These are phyloP conservation scores for Gymnothorax reevesii DNA, from an alignment of 2,797 vertebrate species.

Conservation along the genomic window DNA sequence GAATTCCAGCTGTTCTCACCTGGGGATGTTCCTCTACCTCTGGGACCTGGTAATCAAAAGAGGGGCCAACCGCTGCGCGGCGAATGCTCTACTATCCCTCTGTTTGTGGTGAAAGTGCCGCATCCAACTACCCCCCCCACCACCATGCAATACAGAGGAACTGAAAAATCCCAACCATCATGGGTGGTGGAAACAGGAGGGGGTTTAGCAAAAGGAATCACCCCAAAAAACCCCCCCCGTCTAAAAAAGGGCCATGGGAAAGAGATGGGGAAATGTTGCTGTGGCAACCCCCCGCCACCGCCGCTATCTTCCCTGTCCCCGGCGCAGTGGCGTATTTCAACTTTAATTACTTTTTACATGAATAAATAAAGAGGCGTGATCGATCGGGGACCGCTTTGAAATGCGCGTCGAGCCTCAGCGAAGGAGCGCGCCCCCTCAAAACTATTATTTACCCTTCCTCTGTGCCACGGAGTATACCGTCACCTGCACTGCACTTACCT, in stretches of 20 bases:
- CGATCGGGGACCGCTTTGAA: background rate
- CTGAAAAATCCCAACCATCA: too few relatives aligned
- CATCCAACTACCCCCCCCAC: background rate
- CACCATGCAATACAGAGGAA: background rate
- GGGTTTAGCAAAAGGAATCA: background rate
- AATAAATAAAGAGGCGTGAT: constrained; percentile 27
- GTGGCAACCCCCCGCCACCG: constrained; percentile 7
- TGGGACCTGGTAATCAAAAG: background rate
- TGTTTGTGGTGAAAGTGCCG: background rate
- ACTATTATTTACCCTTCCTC: constrained; percentile 2
- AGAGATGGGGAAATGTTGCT: background rate
- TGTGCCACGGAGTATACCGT: constrained; percentile 11
- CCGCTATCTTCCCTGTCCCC: background rate
- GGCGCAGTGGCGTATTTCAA: background rate
- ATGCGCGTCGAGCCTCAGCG: background rate
- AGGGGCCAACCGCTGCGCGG: background rate
- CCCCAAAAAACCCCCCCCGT: constrained; percentile 13
- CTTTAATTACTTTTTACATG: constrained; percentile 27
- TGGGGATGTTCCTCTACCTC: background rate
- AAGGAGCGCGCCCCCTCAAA: background rate
- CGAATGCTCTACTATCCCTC: background rate
- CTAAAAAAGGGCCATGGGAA: background rate
- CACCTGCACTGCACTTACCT: background rate
- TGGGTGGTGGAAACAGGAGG: background rate
- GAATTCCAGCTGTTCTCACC: constrained; percentile 22